Percentiles rank a stretch among this genome's conserved stretches.
Conservation (phyloP, 2,888 invertebrate genomes). For the Argynnis bischoffii region DNA sequence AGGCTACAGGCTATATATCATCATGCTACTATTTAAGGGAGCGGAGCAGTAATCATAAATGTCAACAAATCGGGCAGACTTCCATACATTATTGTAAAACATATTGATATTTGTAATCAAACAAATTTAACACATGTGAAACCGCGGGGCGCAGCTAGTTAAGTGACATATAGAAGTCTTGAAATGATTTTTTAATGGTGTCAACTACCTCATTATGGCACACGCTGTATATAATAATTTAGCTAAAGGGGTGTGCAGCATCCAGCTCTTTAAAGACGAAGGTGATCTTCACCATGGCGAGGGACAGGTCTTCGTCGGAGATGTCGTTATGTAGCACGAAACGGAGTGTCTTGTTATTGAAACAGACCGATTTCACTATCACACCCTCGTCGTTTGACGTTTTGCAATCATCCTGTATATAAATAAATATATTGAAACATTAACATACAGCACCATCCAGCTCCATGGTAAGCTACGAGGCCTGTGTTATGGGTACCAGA, state of each 20-base stretch:
- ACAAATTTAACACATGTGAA: too few species aligned
- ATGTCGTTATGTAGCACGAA: constrained; percentile 89
- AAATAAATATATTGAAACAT: not conserved
- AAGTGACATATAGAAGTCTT: too few species aligned
- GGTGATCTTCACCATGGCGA: constrained; percentile 87
- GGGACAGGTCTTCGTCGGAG: constrained; percentile 84
- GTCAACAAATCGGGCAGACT: too few species aligned
- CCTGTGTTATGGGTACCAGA: too few species aligned
- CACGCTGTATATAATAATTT: not conserved
- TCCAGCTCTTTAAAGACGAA: constrained; percentile 86
- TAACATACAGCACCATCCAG: too few species aligned
- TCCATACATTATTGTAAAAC: too few species aligned
- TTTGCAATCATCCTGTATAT: constrained; percentile 67
- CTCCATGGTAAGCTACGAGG: too few species aligned
- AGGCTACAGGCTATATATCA: too few species aligned
- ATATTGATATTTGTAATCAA: too few species aligned
- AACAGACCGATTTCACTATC: constrained; percentile 83
- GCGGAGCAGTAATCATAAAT: too few species aligned
- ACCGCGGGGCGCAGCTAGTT: too few species aligned
- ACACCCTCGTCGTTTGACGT: constrained; percentile 72
- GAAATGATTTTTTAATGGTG: not conserved
- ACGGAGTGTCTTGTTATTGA: constrained; percentile 83
- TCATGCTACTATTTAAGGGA: too few species aligned
- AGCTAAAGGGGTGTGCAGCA: constrained; percentile 41
- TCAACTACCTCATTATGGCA: not conserved